These are phyloP conservation scores for Ceryle rudis DNA, from an alignment of 2,797 vertebrate genomes.

Conservation along the genomic window DNA sequence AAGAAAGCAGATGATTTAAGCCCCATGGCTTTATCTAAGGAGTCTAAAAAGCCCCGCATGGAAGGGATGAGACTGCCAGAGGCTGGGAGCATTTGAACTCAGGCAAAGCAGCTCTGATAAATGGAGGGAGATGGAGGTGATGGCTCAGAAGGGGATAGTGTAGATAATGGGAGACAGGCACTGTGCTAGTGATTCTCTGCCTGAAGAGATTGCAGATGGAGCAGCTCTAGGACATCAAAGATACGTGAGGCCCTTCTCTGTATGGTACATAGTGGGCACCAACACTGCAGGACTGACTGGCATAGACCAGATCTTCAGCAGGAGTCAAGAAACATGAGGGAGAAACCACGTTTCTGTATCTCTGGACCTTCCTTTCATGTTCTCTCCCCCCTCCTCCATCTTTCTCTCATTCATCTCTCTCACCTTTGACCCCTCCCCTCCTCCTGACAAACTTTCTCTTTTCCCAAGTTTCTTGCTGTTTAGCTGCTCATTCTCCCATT, in stretches of 20 bases:
- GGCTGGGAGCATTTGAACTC: neutral
- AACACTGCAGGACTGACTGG: rapidly evolving
- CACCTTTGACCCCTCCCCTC: neutral
- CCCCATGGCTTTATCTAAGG: neutral
- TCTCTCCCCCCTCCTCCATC: neutral
- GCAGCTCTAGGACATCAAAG: neutral
- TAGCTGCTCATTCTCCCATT: neutral
- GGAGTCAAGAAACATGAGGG: neutral
- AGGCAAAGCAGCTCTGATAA: neutral
- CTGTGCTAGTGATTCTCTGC: rapidly evolving
- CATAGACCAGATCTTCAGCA: neutral
- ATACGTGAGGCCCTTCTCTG: neutral
- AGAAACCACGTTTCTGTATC: neutral
- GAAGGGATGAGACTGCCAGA: neutral
- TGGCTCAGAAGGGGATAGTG: neutral
- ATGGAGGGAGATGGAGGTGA: neutral
- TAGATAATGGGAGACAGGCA: neutral
- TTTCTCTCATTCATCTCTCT: neutral
- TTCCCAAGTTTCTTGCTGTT: slow-evolving; percentile 28
- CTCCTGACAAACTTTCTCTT: neutral
- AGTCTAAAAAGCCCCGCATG: neutral
- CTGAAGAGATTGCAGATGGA: neutral
- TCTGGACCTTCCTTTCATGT: neutral
- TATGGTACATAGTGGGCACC: rapidly evolving
- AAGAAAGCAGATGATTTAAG: neutral